Evolutionary conservation across 2,113 vertebrate genomes (phyloP), one percentile per base, ranked within the genome.

Genomic region (Diphyllodes magnificus): DNA sequence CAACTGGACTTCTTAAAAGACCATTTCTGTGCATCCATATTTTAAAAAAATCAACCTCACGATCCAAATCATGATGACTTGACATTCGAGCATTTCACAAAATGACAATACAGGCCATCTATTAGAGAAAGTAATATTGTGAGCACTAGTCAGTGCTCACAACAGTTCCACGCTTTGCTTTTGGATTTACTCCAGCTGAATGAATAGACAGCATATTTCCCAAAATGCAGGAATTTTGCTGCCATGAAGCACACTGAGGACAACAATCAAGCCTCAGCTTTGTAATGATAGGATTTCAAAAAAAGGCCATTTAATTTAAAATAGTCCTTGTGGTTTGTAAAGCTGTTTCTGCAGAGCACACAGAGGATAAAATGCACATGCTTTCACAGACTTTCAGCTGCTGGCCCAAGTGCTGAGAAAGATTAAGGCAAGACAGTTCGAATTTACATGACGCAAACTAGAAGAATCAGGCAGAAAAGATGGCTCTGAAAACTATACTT

Each of bases 251-350:
- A 78, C 42, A 83, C 31, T 7, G 69, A 95, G 77, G 76, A 96
- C 56, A 83, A 93, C 64, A 88, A 88, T 83, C 88, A 79, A 86
- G 60, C 68, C 82, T 88, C 25, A 2, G 59, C 82, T 81, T 70
- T 77, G 76, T 93, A 96, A 96, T 88, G 60, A 93, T 11, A 82
- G 82, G 92, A 94, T 97, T 96, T 83, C 4, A 44, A 81, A 88
- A 94, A 95, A 87, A 71, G 51, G 60, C 40, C 79, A 90, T 92
- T 90, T 90, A 86, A 92, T 96, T 96, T 86, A 88, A 93, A 96
- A 96, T 81, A 95, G 82, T 18, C 54, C 79, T 47, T 92, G 94
- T 60, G 93, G 94, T 94, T 96, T 90, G 54, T 49, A 56, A 88
- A 86, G 44, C n/a, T 73, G 47, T 82, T 96, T 64, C 51, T 86